Evolutionary conservation across 2,113 vertebrate species (phyloP), one percentile per base, ranked within the genome.

Genomic region (Saguinus midas): DNA sequence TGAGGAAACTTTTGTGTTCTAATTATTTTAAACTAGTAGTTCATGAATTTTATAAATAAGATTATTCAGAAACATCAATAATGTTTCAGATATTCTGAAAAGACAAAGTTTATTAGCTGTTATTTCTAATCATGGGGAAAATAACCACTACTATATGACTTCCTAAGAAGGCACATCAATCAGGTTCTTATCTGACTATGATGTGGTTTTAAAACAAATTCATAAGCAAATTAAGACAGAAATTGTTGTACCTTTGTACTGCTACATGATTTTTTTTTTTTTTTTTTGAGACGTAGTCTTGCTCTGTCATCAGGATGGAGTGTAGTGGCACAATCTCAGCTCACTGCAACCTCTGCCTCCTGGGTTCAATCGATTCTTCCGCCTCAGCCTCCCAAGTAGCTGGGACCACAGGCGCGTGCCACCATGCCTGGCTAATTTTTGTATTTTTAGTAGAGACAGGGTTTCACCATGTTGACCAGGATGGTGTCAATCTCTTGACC

Each of bases 51-150:
- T 96, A 0, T 80, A 87, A 95, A 90, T 87, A 87, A 81, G 23
- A 75, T 87, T 92, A 92, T 58, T 91, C 25, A 81, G 57, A 95
- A 96, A 91, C 9, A 78, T 93, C 27, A 88, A 87, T 96, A 58
- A 52, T 52, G 52, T 52, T 52, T 43, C 35, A 29, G 1, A 40
- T 97, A 92, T 82, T 96, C 27, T 82, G 68, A 6, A 45, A 40
- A 40, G 29, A 75, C 61, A 89, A 81, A 9, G 43, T 61, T 96
- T 90, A 94, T 14, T 75, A 84, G 70, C 55, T 91, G 13, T 85
- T 96, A 87, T 92, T 96, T 95, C 48, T 70, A 94, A 92, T 80
- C 40, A 40, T 48, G 87, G 52, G 57, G 37, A 64, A 87, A 93
- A 76, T 90, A 92, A 94, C 23, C 43, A 45, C 45, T 87, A 50